These are phyloP conservation scores for Furcula furcula DNA, from an alignment of 2,888 invertebrate species.

Conservation along the genomic window DNA sequence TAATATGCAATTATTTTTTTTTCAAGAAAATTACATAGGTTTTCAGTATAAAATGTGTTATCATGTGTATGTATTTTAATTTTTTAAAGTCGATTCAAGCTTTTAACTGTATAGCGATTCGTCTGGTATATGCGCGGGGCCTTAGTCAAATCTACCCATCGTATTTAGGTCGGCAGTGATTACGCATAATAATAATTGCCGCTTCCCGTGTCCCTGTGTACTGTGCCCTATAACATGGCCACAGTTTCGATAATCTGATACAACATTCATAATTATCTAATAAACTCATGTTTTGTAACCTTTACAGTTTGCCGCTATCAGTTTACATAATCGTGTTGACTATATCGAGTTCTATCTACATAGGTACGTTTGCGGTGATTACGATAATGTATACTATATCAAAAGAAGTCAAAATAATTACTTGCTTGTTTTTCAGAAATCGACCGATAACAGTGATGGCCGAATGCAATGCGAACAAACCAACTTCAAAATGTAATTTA, in stretches of 20 bases:
- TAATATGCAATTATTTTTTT: no score
- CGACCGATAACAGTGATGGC: no score
- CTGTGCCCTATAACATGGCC: conserved; percentile 48
- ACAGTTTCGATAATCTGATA: conserved; percentile 63
- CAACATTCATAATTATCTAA: conserved; percentile 72
- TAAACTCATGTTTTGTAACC: conserved; percentile 73
- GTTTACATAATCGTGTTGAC: conserved; percentile 58
- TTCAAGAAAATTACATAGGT: no score
- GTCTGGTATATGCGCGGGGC: no score
- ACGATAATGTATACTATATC: conserved; percentile 36
- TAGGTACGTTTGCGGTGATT: conserved; percentile 44
- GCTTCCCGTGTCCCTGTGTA: conserved; percentile 34
- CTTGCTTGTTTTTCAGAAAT: conserved; percentile 15
- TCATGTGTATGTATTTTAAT: no score
- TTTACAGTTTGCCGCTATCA: conserved; percentile 75
- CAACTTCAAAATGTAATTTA: no score
- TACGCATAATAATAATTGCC: conserved; percentile 1
- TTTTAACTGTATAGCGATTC: no score
- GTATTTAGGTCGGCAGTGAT: background rate
- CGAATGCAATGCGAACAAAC: no score
- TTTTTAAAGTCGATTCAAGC: no score
- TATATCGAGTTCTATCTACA: conserved; percentile 58
- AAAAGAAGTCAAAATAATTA: conserved; percentile 30
- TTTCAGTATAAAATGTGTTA: no score
- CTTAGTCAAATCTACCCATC: background rate